Evolutionary conservation across 1,140 invertebrate genomes (phyloP), one percentile per base, ranked within the genome.

Genomic region (Lethocerus indicus): DNA sequence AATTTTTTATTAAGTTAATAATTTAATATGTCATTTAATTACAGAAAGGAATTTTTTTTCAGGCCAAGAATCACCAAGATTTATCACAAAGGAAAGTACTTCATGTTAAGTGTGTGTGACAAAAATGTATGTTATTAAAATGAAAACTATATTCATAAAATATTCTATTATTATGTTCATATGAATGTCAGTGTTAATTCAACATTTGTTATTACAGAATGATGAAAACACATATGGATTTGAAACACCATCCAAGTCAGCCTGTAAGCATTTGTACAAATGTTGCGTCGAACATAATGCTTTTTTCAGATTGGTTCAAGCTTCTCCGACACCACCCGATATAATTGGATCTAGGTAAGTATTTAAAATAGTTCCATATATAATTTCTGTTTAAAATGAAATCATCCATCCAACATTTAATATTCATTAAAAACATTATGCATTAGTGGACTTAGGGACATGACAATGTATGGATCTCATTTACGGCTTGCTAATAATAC

Each of bases 241-340:
- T 66, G 87, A 95, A 64, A 86, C 93, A 18, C 82, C 85, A n/a
- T 91, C 87, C 39, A 82, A 91, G 58, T 74, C 89, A 42, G 92
- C 92, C 0, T 97, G 91, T 65, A 93, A 96, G 62, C 94, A 98
- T 69, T 70, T 98, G 44, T 98, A 93, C 91, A 91, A 94, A 60
- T 98, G 94, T 69, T 95, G 92, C 60, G 79, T 95, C 23, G 95
- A 99, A 61, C 92, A 98, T 64, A 93, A 98, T 67, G 86, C 87
- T 2, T 99, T 99, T 73, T 99, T 97, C 72, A 76, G 93, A 44
- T 70, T 96, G 37, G 83, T 88, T 61, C 85, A 73, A 67, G 80
- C 76, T 56, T 78, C 76, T 43, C 81, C 69, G 55, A 74, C 71
- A 62, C 72, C 65, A 56, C 70, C 78, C 60, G 75, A 83, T 63